Evolutionary conservation across 1,140 invertebrate species (phyloP), one percentile per base, ranked within the genome.

Genomic region (Drosophila mayri): DNA sequence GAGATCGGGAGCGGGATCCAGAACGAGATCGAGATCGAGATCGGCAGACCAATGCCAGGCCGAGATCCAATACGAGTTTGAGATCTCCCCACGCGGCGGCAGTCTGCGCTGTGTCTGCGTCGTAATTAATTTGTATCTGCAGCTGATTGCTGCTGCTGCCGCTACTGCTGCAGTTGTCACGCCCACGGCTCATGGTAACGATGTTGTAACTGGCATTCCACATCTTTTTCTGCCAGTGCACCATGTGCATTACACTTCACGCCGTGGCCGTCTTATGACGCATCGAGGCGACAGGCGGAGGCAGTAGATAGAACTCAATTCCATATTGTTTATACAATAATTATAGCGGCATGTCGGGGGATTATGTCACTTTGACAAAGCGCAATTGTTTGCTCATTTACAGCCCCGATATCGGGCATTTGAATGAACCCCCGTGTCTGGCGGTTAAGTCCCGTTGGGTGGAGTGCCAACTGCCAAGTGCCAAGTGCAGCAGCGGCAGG

Each of bases 311-410:
- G 43, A 76, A 71, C 70, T 79, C 63, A 60, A 76, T 64, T 64
- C 44, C 79, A 64, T 72, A 64, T 52, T 80, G 76, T 67, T 84
- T 74, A 62, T 41, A 81, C 55, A 74, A 59, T 86, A 84, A 85
- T 84, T 77, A 81, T 86, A 62, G 76, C 38, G 28, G 20, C 6
- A 44, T 22, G 43, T 8, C 20, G 12, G 18, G 50, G 81, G 81
- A 85, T 86, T 86, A 85, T 85, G 81, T 85, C 81, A 85, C 74
- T 81, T 77, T 77, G 75, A 74, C 74, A 78, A 80, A 67, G 58
- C 71, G 64, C 81, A 86, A 81, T 81, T 86, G 63, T 77, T 73
- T 63, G 81, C 67, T 74, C 77, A 65, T 67, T 73, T 64, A 63
- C 67, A 68, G 63, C 66, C 37, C 70, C 66, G 66, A 72, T 72